phyloP scores from a whole-genome alignment of 2,113 vertebrate species.

The Pelobates fuscus region DNA sequence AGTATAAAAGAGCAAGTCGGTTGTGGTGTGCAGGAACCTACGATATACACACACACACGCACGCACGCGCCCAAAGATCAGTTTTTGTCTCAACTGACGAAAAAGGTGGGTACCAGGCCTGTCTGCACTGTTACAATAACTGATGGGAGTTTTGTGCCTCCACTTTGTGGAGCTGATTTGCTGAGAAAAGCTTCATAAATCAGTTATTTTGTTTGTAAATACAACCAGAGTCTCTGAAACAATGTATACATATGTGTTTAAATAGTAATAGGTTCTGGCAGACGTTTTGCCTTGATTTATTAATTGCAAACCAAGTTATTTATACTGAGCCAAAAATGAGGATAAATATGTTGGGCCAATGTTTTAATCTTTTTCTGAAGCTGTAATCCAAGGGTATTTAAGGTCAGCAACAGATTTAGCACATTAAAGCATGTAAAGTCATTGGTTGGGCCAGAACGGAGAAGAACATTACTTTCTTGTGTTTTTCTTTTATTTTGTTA shows the following conservation, averaged over 20 bases:
- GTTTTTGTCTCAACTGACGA: no score
- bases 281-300: slow-evolving; percentile 39
- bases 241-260: slow-evolving; percentile 48
- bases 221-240: slow-evolving; percentile 33
- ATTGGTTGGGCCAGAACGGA: background rate
- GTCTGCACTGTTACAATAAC: slow-evolving; percentile 46
- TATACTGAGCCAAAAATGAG: slow-evolving; percentile 14
- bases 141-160: slow-evolving; percentile 28
- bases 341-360: slow-evolving; percentile 13
- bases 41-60: no score
- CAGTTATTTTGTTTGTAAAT: slow-evolving; percentile 44
- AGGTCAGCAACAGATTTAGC: slow-evolving; percentile 23
- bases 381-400: slow-evolving; percentile 24
- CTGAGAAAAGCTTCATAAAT: slow-evolving; percentile 37
- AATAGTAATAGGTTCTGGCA: slow-evolving; percentile 47
- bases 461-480: no score
- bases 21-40: no score
- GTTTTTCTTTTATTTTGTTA: no score
- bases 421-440: background rate
- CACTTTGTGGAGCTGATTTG: slow-evolving; percentile 16
- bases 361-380: slow-evolving; percentile 18
- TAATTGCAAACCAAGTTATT: slow-evolving; percentile 10
- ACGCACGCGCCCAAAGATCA: no score
- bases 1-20: no score
- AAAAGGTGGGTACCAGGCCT: no score